phyloP scores from a whole-genome alignment of 2,113 vertebrate species.

The Rutilus rutilus region DNA sequence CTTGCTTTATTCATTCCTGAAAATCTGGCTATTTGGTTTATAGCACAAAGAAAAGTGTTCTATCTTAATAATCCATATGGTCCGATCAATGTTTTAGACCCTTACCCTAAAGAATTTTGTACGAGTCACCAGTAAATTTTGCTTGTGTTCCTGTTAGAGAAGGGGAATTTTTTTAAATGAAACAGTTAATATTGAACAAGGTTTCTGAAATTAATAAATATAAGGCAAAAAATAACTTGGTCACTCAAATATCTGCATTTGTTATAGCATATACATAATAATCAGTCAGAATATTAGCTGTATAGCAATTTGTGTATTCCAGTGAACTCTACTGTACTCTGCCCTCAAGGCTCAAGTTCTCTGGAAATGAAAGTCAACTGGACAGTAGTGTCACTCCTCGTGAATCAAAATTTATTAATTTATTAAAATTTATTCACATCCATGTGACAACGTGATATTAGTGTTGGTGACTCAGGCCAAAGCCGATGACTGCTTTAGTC shows the following conservation, averaged over 20 bases:
- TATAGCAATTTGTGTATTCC: not conserved
- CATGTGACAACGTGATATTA: conserved; percentile 45
- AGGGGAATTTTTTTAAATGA: not conserved
- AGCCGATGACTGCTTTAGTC: conserved; percentile 48
- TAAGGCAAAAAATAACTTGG: not conserved
- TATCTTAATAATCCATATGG: conserved; percentile 1
- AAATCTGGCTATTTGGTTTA: not conserved
- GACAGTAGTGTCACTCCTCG: not conserved
- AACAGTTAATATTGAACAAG: not conserved
- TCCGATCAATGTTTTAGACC: not conserved
- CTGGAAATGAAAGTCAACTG: conserved; percentile 20
- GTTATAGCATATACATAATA: not conserved
- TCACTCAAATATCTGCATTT: not conserved
- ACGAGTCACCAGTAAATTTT: too few relatives aligned
- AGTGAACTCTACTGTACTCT: not conserved
- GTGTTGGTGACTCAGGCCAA: conserved; percentile 27
- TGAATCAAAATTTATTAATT: conserved; percentile 47
- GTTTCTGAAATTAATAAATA: not conserved
- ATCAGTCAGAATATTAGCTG: not conserved
- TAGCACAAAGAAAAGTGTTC: not conserved
- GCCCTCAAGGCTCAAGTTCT: conserved; percentile 6
- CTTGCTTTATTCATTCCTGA: not conserved
- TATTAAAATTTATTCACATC: conserved; percentile 51
- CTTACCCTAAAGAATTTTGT: not conserved
- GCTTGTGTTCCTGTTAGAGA: not conserved